Evolutionary conservation across 1,140 invertebrate genomes (phyloP).

Genomic region (Andrena cerasifolii): DNA sequence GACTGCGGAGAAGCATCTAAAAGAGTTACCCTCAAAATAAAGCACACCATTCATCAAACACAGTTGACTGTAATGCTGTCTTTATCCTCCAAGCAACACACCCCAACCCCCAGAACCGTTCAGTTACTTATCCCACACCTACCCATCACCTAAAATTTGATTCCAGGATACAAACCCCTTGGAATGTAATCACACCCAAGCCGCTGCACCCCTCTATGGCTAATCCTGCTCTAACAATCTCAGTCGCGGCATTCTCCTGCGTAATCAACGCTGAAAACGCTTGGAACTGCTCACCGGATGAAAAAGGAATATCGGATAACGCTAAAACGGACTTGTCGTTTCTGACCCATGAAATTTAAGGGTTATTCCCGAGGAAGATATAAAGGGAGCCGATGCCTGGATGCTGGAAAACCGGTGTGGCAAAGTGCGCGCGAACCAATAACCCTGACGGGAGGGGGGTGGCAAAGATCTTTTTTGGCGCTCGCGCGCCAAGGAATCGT

Average conservation of each 20-base stretch:
- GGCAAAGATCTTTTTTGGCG: neutral
- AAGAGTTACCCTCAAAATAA: too few species aligned
- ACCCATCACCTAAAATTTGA: too few species aligned
- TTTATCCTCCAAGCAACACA: too few species aligned
- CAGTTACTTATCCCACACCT: too few species aligned
- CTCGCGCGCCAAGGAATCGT: slow-evolving; percentile 4
- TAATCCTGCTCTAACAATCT: too few species aligned
- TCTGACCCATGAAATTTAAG: slow-evolving; percentile 15
- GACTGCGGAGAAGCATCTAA: too few species aligned
- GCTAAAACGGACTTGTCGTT: slow-evolving; percentile 4
- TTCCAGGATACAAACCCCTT: too few species aligned
- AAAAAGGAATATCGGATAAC: slow-evolving; percentile 8
- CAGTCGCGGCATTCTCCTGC: neutral
- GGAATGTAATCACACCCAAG: too few species aligned
- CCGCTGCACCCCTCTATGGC: too few species aligned
- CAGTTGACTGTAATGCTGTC: too few species aligned
- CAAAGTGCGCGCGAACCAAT: neutral
- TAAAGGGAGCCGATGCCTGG: neutral
- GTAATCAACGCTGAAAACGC: neutral
- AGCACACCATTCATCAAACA: too few species aligned
- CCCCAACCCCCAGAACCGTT: too few species aligned
- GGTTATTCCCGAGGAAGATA: neutral
- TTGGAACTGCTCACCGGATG: neutral
- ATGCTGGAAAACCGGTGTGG: neutral
- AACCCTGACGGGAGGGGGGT: slow-evolving; percentile 5